phyloP scores from a whole-genome alignment of 2,113 vertebrate genomes.

The Cyprinodon brontotheroides region DNA sequence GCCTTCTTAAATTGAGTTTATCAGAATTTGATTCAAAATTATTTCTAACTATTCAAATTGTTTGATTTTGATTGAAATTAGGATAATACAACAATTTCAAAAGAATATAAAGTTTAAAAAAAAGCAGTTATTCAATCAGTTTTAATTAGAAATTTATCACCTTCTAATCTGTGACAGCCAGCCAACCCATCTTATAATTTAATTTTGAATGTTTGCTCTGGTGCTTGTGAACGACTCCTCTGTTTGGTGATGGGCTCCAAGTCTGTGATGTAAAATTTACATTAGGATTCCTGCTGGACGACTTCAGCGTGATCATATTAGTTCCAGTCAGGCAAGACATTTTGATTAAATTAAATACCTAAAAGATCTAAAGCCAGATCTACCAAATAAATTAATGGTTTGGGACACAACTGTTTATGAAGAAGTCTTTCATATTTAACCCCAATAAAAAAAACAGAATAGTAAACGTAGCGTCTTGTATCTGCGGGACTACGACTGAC shows the following conservation, averaged over 20 bases:
- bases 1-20: too few relatives aligned
- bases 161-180: neutral
- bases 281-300: neutral
- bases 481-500: constrained; percentile 71
- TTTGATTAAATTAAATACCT: neutral
- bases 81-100: too few relatives aligned
- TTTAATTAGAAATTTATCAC: too few relatives aligned
- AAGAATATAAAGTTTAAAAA: too few relatives aligned
- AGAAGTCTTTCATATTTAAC: neutral
- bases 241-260: too few relatives aligned
- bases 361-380: neutral
- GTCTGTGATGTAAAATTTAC: neutral
- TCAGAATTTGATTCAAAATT: too few relatives aligned
- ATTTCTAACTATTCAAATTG: too few relatives aligned
- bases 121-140: too few relatives aligned
- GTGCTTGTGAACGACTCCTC: too few relatives aligned
- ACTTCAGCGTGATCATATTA: neutral
- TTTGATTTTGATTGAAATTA: too few relatives aligned
- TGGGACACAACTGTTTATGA: too few relatives aligned
- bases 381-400: neutral
- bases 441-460: neutral
- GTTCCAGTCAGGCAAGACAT: neutral
- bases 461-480: constrained; percentile 21
- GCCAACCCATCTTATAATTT: neutral
- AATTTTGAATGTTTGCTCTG: neutral